phyloP scores from a whole-genome alignment of 2,888 invertebrate genomes.

The Caenorhabditis sp. region DNA sequence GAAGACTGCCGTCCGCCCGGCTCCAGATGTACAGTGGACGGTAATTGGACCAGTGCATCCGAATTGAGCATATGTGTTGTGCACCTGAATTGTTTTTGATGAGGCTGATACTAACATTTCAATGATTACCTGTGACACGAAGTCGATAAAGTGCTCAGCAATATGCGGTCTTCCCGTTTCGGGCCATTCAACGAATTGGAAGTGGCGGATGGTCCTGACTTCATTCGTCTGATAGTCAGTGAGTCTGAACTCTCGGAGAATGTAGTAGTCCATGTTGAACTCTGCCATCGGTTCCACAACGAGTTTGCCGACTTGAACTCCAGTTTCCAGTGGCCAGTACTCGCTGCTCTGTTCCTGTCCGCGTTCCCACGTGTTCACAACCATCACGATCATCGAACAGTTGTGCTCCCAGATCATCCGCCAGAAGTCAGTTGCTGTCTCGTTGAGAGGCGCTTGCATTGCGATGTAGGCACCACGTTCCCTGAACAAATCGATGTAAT shows the following conservation, averaged over 20 bases:
- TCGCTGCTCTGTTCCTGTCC: slow-evolving; percentile 97
- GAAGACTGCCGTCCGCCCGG: slow-evolving; percentile 98
- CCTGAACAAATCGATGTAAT: slow-evolving; percentile 41
- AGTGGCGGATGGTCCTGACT: slow-evolving; percentile 95
- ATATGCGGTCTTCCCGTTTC: slow-evolving; percentile 91
- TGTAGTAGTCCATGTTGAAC: slow-evolving; percentile 99
- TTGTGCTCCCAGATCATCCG: slow-evolving; percentile 99
- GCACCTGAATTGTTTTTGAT: no score
- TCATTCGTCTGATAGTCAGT: slow-evolving; percentile 94
- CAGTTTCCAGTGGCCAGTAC: slow-evolving; percentile 96
- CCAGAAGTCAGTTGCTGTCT: slow-evolving; percentile 99
- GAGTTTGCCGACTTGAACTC: slow-evolving; percentile 89
- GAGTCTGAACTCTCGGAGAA: slow-evolving; percentile 97
- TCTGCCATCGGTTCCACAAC: slow-evolving; percentile 99
- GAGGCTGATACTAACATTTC: no score
- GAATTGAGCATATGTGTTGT: slow-evolving; percentile 99
- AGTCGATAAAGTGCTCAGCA: slow-evolving; percentile 99
- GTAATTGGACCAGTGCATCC: slow-evolving; percentile 99
- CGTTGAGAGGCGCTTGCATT: slow-evolving; percentile 96
- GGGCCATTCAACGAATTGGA: slow-evolving; percentile 87
- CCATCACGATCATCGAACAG: slow-evolving; percentile 98
- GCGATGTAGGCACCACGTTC: slow-evolving; percentile 94
- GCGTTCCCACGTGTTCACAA: slow-evolving; percentile 83
- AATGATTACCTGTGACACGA: slow-evolving; percentile 91
- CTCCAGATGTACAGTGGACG: slow-evolving; percentile 91